phyloP scores from a whole-genome alignment of 2,113 vertebrate species.

The Onychostoma macrolepis region DNA sequence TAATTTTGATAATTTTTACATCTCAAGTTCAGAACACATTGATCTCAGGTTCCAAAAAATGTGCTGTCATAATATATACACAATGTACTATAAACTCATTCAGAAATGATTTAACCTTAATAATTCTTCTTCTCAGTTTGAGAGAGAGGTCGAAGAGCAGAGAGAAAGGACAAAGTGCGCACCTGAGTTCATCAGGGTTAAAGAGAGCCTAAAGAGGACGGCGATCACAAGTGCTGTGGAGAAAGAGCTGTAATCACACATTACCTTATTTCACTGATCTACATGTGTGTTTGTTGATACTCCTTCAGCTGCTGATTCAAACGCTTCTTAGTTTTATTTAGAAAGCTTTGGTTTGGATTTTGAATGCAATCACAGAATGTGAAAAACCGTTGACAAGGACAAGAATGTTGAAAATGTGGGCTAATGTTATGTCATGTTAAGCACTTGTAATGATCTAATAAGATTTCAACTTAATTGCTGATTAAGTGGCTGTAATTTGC shows the following conservation, averaged over 20 bases:
- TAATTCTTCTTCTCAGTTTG: constrained; percentile 70
- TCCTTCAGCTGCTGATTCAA: not conserved
- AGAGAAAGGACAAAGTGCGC: constrained; percentile 73
- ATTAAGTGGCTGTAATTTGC: not conserved
- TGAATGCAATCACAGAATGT: not conserved
- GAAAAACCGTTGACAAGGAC: not conserved
- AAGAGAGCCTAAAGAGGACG: constrained; percentile 82
- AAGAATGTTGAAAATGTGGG: not conserved
- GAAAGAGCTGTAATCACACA: constrained; percentile 66
- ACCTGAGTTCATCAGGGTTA: constrained; percentile 86
- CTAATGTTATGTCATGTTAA: not conserved
- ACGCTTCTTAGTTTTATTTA: not conserved
- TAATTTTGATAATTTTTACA: not conserved
- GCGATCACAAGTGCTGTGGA: constrained; percentile 60
- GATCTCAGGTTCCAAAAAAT: not conserved
- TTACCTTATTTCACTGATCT: not conserved
- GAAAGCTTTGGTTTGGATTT: not conserved
- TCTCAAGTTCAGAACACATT: not conserved
- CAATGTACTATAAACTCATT: not conserved
- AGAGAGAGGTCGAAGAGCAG: constrained; percentile 72
- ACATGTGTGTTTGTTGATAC: not conserved
- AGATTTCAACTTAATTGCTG: not conserved
- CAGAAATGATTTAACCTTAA: not conserved
- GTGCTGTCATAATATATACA: not conserved
- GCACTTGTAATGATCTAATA: not conserved